These are phyloP conservation scores for Cryptocheilus praepositus DNA, from an alignment of 2,888 invertebrate genomes.

Conservation along the genomic window DNA sequence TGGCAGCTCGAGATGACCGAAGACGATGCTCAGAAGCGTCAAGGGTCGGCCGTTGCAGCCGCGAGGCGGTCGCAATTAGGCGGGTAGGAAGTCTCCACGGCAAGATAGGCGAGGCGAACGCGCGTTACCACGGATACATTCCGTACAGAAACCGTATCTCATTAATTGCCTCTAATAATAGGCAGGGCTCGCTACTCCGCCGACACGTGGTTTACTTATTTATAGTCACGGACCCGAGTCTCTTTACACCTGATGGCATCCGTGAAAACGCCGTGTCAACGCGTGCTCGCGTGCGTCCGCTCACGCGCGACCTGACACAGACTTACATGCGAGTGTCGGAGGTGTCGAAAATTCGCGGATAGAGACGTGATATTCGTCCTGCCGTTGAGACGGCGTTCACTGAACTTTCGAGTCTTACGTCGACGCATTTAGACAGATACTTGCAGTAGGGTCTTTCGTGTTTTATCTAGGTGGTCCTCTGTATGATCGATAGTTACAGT, in stretches of 20 bases:
- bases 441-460: too few species aligned
- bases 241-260: conserved; percentile 52
- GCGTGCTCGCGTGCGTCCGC: conserved; percentile 3
- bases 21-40: not conserved
- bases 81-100: conserved; percentile 60
- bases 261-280: conserved; percentile 52
- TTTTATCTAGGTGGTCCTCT: too few species aligned
- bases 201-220: conserved; percentile 55
- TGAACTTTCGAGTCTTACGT: too few species aligned
- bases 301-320: too few species aligned
- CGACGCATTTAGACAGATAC: too few species aligned
- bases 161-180: conserved; percentile 67
- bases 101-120: conserved; percentile 63
- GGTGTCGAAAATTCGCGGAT: not conserved
- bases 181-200: conserved; percentile 35
- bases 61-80: conserved; percentile 48
- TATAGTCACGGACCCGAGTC: conserved; percentile 42
- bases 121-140: conserved; percentile 64
- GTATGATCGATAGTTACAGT: too few species aligned
- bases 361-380: too few species aligned
- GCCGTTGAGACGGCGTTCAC: too few species aligned
- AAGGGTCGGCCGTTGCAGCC: conserved; percentile 13
- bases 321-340: too few species aligned
- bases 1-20: not conserved
- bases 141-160: conserved; percentile 59